Percentiles rank a stretch among this genome's conserved stretches.
Evolutionary conservation across 53 echinoderm and acorn worm species (phyloP).

Genomic region (Glandiceps talaboti): DNA sequence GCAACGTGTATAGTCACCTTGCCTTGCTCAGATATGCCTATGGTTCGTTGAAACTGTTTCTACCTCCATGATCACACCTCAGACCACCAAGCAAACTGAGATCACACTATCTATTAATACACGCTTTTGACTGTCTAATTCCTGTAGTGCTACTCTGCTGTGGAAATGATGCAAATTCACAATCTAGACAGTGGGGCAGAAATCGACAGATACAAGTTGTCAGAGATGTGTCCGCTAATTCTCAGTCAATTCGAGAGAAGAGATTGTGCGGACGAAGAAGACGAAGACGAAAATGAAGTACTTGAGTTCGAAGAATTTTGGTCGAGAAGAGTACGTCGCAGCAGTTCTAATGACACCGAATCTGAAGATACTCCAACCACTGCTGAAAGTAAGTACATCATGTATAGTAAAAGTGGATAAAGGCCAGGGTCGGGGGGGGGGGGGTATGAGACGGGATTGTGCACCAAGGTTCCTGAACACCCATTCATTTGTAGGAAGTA

Average conservation of each 20-base stretch:
- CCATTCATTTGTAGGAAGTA: too few relatives aligned
- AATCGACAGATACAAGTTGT: background rate
- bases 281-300: background rate
- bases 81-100: too few relatives aligned
- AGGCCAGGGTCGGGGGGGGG: too few relatives aligned
- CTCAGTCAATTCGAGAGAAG: background rate
- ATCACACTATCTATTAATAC: too few relatives aligned
- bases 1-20: too few relatives aligned
- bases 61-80: too few relatives aligned
- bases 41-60: too few relatives aligned
- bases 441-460: too few relatives aligned
- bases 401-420: too few relatives aligned
- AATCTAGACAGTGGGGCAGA: background rate
- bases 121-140: too few relatives aligned
- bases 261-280: background rate
- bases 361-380: background rate
- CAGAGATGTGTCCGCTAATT: background rate
- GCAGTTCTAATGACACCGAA: background rate
- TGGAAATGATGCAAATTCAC: background rate
- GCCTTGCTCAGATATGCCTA: too few relatives aligned
- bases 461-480: too few relatives aligned
- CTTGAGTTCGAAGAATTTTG: background rate
- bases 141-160: background rate
- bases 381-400: background rate
- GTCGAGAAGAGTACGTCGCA: background rate